phyloP scores from a whole-genome alignment of 2,797 vertebrate genomes.

The Octomys mimax region DNA sequence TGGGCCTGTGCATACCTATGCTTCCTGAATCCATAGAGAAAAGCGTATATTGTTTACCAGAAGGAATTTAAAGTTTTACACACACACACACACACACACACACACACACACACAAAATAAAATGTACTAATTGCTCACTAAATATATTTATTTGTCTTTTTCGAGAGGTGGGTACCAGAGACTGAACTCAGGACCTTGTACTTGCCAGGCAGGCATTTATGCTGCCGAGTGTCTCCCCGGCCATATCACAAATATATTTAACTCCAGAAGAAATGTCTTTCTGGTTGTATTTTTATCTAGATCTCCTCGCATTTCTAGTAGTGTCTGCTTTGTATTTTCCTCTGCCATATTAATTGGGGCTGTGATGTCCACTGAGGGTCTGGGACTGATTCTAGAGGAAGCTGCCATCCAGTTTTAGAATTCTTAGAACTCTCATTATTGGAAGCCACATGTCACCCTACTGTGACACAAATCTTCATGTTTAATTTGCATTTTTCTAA shows the following conservation, averaged over 20 bases:
- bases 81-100: not conserved
- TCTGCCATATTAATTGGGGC: not conserved
- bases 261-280: not conserved
- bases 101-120: not conserved
- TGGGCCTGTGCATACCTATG: not conserved
- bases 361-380: not conserved
- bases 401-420: too few relatives aligned
- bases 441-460: not conserved
- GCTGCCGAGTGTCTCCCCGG: too few relatives aligned
- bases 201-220: too few relatives aligned
- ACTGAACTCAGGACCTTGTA: too few relatives aligned
- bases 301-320: not conserved
- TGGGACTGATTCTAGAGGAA: not conserved
- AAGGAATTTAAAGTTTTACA: not conserved
- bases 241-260: not conserved
- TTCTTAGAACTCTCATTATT: not conserved
- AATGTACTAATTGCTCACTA: not conserved
- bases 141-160: not conserved
- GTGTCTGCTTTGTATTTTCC: constrained; percentile 5
- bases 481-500: not conserved
- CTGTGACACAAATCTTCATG: not conserved
- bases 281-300: not conserved
- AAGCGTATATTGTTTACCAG: not conserved
- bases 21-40: constrained; percentile 1
- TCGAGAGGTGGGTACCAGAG: too few relatives aligned